Evolutionary conservation across 2,888 invertebrate species (phyloP).

Genomic region (Sycophila texana): DNA sequence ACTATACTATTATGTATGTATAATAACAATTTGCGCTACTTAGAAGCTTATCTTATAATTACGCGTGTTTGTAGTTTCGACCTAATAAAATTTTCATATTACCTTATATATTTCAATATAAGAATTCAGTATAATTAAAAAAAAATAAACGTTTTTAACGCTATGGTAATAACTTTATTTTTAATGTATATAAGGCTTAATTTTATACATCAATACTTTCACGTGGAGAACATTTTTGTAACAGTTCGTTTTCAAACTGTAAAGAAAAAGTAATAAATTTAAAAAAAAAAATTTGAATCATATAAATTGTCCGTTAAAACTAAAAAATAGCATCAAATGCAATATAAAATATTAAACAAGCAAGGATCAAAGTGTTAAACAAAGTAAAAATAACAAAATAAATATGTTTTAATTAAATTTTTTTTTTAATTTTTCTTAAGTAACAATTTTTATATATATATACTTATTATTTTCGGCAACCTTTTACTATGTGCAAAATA

Average conservation of each 20-base stretch:
- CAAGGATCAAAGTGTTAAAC: neutral
- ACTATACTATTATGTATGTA: no score
- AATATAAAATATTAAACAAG: neutral
- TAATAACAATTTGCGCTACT: no score
- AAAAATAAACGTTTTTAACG: neutral
- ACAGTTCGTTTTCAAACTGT: no score
- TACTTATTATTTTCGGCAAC: slow-evolving; percentile 6
- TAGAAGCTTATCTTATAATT: no score
- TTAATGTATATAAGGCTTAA: no score
- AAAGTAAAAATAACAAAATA: slow-evolving; percentile 21
- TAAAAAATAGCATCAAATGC: neutral
- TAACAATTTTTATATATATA: slow-evolving; percentile 17
- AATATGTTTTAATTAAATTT: slow-evolving; percentile 8
- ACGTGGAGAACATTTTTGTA: no score
- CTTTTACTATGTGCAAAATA: slow-evolving; percentile 12
- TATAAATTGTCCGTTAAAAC: neutral
- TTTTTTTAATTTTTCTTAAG: slow-evolving; percentile 10
- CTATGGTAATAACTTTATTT: neutral
- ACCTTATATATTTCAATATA: no score
- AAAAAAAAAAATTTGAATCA: neutral
- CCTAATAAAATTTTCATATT: no score
- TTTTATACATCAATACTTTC: no score
- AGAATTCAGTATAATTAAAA: neutral
- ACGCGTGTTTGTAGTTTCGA: no score
- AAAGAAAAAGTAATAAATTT: no score